Evolutionary conservation across 1,140 invertebrate species (phyloP), one percentile per base, ranked within the genome.

Genomic region (Dermatophagoides farinae): DNA sequence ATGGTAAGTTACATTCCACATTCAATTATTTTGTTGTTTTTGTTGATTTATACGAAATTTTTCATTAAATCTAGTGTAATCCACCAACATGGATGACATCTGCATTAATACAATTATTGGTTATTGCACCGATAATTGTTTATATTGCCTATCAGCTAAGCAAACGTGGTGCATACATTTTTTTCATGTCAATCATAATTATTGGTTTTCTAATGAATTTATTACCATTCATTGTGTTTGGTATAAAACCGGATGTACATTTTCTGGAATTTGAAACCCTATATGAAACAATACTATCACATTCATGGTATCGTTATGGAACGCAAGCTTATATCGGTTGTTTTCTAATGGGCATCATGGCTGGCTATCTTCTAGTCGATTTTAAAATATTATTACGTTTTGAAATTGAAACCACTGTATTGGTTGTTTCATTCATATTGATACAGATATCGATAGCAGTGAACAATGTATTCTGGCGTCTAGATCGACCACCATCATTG

Each of bases 61-160:
- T n/a, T n/a, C n/a, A n/a, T n/a, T 5, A 20, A 12, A 12, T 31
- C 39, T 49, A 60, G 58, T 60, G 58, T 23, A 60, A 60, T 50
- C 46, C 58, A 23, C 44, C 23, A 37, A 44, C 53, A 49, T 60
- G 58, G 58, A 49, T 60, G 11, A 47, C 52, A 22, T 60, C 58
- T 6, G 43, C 44, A n/a, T 44, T 60, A 5, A 20, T 60, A 16
- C 58, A 60, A 41, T 25, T 60, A 14, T 25, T 47, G 11, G 11
- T 60, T 22, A 20, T 60, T 11, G 58, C 44, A 12, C 58, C 58
- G 10, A 20, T 60, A 2, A n/a, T 60, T 31, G 44, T 60, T 9
- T 47, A 22, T 38, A 20, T 60, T 14, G 41, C 18, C 16, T 41
- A 60, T 25, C 10, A 50, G 1, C 11, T 47, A 16, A n/a, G 44